Conservation (phyloP, 2,888 invertebrate species). For the Drosophila subquinaria region DNA sequence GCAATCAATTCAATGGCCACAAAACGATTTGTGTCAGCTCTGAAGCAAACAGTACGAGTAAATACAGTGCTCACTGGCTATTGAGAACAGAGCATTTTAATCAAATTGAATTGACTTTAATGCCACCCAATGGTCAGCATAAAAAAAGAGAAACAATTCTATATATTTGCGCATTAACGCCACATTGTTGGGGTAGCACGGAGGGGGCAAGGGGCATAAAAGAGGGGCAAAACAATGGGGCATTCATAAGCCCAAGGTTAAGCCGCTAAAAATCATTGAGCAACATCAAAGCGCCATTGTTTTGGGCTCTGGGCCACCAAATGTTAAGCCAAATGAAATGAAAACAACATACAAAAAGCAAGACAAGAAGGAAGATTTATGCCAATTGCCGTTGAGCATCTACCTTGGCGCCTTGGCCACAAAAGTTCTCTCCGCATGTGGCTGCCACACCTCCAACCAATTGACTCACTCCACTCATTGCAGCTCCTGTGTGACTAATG, state of each 20-base stretch:
- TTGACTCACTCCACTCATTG: not conserved
- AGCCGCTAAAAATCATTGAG: slow-evolving; percentile 78
- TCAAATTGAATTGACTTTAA: slow-evolving; percentile 65
- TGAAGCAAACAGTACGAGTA: slow-evolving; percentile 16
- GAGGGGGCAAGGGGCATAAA: not conserved
- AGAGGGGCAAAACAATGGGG: slow-evolving; percentile 55
- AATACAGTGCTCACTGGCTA: slow-evolving; percentile 4
- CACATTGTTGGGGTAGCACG: slow-evolving; percentile 43
- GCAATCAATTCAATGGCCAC: slow-evolving; percentile 43
- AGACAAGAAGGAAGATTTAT: slow-evolving; percentile 67
- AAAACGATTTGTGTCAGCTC: slow-evolving; percentile 56
- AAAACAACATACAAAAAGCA: slow-evolving; percentile 38
- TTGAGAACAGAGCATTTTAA: slow-evolving; percentile 44
- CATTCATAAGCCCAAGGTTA: slow-evolving; percentile 77
- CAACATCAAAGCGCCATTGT: slow-evolving; percentile 75
- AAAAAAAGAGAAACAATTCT: slow-evolving; percentile 36
- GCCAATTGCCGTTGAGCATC: slow-evolving; percentile 73
- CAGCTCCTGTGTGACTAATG: slow-evolving; percentile 68
- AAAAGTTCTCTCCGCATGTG: not conserved
- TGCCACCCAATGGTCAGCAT: slow-evolving; percentile 41
- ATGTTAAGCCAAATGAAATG: slow-evolving; percentile 66
- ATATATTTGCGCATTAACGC: slow-evolving; percentile 69
- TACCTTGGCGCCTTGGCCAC: slow-evolving; percentile 53
- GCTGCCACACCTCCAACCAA: not conserved
- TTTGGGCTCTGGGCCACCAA: slow-evolving; percentile 53